phyloP scores from a whole-genome alignment of 2,797 vertebrate genomes.

The Mormyrops attenuatus region DNA sequence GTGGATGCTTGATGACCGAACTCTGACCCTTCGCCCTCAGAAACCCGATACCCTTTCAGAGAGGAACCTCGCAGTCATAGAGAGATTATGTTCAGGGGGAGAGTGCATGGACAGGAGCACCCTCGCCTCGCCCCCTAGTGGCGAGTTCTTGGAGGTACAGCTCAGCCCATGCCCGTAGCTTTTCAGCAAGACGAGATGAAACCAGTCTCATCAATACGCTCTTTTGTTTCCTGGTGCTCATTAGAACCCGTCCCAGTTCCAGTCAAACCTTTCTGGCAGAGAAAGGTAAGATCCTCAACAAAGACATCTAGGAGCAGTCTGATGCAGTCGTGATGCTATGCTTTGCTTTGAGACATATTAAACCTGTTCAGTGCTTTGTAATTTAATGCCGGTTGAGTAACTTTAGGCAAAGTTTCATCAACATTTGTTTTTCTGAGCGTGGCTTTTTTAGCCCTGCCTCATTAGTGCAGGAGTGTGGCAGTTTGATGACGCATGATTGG shows the following conservation, averaged over 20 bases:
- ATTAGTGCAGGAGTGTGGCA: conserved; percentile 13
- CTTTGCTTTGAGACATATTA: conserved; percentile 5
- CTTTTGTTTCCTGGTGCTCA: neutral
- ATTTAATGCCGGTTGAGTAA: conserved; percentile 26
- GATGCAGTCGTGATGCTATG: neutral
- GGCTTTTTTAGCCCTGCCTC: neutral
- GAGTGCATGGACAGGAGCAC: neutral
- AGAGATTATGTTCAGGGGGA: conserved; percentile 30
- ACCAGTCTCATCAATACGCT: neutral
- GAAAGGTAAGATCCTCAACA: neutral
- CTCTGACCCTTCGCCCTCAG: conserved; percentile 50
- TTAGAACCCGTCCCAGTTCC: conserved; percentile 2
- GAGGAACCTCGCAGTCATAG: conserved; percentile 55
- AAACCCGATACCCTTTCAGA: conserved; percentile 59
- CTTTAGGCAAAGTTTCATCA: conserved; percentile 16
- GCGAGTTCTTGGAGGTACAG: neutral
- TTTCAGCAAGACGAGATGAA: neutral
- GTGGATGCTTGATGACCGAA: conserved; percentile 45
- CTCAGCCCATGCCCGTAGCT: neutral
- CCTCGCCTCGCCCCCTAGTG: neutral
- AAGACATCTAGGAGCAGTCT: neutral
- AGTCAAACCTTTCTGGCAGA: conserved; percentile 6
- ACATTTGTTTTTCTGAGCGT: conserved; percentile 12
- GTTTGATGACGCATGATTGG: conserved; percentile 8
- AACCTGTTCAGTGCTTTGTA: conserved; percentile 4